phyloP scores from a whole-genome alignment of 2,888 invertebrate genomes.

The Rotaria sp. region DNA sequence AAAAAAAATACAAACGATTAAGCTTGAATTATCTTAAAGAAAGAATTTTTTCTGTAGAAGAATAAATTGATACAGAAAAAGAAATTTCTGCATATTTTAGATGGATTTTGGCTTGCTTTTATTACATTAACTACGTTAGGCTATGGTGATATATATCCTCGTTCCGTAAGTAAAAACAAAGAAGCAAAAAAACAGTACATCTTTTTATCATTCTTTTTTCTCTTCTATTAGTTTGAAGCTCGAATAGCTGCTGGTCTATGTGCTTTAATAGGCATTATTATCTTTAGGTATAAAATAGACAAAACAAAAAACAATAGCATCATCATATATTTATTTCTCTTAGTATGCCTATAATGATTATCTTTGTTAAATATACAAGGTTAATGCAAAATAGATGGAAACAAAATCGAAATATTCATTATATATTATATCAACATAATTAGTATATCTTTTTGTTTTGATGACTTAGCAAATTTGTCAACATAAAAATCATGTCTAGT shows the following conservation, averaged over 20 bases:
- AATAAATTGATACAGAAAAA: too few species aligned
- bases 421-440: neutral
- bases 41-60: too few species aligned
- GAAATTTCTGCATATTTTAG: neutral
- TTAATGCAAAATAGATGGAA: neutral
- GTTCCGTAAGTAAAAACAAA: neutral
- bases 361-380: neutral
- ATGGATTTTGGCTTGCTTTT: constrained; percentile 28
- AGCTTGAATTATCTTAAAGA: too few species aligned
- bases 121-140: constrained; percentile 24
- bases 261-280: neutral
- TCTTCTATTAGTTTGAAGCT: neutral
- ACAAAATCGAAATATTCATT: neutral
- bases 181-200: neutral
- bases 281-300: neutral
- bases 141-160: constrained; percentile 17
- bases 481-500: too few species aligned
- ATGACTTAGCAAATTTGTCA: too few species aligned
- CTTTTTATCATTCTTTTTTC: neutral
- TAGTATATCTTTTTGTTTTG: too few species aligned
- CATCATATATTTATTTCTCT: neutral
- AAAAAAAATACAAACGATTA: too few species aligned
- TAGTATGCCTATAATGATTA: neutral
- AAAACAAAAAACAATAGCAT: neutral
- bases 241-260: neutral